phyloP scores from a whole-genome alignment of 2,113 vertebrate species.

The Electrona antarctica region DNA sequence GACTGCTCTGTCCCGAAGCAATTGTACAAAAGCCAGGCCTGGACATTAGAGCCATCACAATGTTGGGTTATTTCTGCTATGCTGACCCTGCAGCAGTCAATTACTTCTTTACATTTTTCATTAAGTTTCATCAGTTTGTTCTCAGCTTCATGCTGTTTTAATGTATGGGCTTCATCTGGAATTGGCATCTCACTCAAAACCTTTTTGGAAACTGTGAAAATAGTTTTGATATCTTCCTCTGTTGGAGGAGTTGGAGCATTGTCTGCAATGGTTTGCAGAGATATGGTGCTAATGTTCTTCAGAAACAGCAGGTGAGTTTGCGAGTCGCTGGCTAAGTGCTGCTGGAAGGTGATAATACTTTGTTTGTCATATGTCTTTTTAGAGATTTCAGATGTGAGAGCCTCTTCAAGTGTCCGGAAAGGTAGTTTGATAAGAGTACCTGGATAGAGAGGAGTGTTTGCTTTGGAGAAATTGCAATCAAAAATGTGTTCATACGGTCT shows the following conservation, averaged over 20 bases:
- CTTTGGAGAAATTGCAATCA: conserved; percentile 73
- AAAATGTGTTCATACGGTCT: conserved; percentile 80
- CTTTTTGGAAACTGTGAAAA: conserved; percentile 66
- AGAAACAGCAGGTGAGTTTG: conserved; percentile 81
- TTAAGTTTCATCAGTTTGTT: conserved; percentile 46
- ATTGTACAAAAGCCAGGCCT: conserved; percentile 80
- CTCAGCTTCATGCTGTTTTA: conserved; percentile 45
- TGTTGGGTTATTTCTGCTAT: conserved; percentile 69
- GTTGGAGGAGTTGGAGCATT: conserved; percentile 57
- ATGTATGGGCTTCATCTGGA: conserved; percentile 38
- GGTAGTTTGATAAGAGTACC: conserved; percentile 86
- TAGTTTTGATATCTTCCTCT: conserved; percentile 57
- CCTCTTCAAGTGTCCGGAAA: conserved; percentile 83
- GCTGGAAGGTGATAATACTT: conserved; percentile 66
- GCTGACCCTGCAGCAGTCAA: conserved; percentile 59
- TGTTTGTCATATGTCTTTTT: conserved; percentile 70
- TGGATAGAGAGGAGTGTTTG: conserved; percentile 58
- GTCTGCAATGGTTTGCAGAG: conserved; percentile 73
- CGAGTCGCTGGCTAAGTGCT: conserved; percentile 67
- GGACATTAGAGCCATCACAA: conserved; percentile 20
- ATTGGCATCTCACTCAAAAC: conserved; percentile 51
- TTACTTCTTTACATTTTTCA: conserved; percentile 56
- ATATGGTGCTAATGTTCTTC: conserved; percentile 71
- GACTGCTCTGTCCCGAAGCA: conserved; percentile 75
- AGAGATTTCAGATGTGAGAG: conserved; percentile 78